Evolutionary conservation across 2,888 invertebrate genomes (phyloP), one percentile per base, ranked within the genome.

Genomic region (Dryobota labecula): DNA sequence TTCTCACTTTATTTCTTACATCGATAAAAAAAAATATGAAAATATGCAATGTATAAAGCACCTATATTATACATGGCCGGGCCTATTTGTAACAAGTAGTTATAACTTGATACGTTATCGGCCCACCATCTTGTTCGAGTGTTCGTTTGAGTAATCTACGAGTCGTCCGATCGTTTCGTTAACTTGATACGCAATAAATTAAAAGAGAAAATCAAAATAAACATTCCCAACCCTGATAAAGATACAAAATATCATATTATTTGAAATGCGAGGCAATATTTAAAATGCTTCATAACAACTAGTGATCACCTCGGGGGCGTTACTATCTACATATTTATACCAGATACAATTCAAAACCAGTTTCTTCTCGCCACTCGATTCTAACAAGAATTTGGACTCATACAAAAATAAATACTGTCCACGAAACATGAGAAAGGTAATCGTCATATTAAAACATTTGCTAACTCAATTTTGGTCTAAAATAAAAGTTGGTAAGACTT

Each of bases 351-450:
- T 92, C 89, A 83, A 91, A 95, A 95, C 95, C 95, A 88, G 94
- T 95, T 95, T 83, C 88, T 87, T 89, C 92, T 90, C 90, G 91
- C 91, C 92, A 91, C 91, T 90, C 88, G 92, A 90, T 92, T 94
- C 95, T 95, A 95, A 95, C 95, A 94, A 95, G 94, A 95, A 95
- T 95, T 95, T 93, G 88, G 94, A 92, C 93, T 92, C 93, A 90
- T 92, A 93, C 94, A 92, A 94, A 95, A 94, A 95, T 95, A 94
- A 95, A 95, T 94, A 95, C 92, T 93, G 93, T 93, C 92, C 92
- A 94, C 91, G 94, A 92, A 94, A 94, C 92, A 92, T 90, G 94
- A 94, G 94, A 94, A 94, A 93, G 92, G 93, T 92, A 92, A 92
- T 90, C 88, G 90, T 90, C 87, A 89, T 90, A 91, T 89, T 88